phyloP scores from a whole-genome alignment of 2,113 vertebrate genomes.

The Scomber colias region DNA sequence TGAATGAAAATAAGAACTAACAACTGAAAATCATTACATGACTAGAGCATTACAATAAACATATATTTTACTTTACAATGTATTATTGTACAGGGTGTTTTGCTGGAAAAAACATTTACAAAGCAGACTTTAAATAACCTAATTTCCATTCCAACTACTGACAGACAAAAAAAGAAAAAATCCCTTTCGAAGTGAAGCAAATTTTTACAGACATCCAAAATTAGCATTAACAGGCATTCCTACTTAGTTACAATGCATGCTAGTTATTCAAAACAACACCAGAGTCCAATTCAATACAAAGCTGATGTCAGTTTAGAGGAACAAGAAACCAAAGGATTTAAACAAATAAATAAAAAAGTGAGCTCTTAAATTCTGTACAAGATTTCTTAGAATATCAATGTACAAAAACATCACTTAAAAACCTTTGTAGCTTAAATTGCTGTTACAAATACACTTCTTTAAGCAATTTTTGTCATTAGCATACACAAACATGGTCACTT shows the following conservation, averaged over 20 bases:
- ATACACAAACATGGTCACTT: constrained; percentile 68
- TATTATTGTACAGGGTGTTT: constrained; percentile 75
- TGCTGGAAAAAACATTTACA: constrained; percentile 80
- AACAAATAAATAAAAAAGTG: constrained; percentile 81
- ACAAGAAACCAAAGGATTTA: constrained; percentile 55
- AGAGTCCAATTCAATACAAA: constrained; percentile 75
- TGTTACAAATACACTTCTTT: constrained; percentile 83
- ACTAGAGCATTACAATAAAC: constrained; percentile 73
- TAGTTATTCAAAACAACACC: constrained; percentile 71
- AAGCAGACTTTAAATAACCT: constrained; percentile 83
- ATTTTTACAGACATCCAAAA: constrained; percentile 72
- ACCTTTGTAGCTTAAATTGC: constrained; percentile 84
- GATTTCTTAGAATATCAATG: constrained; percentile 80
- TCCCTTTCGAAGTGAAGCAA: constrained; percentile 70
- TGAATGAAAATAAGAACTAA: background rate
- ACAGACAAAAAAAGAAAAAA: constrained; percentile 48
- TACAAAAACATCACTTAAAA: constrained; percentile 84
- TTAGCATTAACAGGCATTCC: constrained; percentile 65
- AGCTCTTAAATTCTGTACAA: constrained; percentile 81
- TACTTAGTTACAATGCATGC: constrained; percentile 78
- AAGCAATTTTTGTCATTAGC: constrained; percentile 61
- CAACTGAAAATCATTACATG: constrained; percentile 5
- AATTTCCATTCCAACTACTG: constrained; percentile 66
- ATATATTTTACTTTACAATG: constrained; percentile 82
- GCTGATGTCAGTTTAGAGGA: constrained; percentile 73